Evolutionary conservation across 2,113 vertebrate genomes (phyloP), one percentile per base, ranked within the genome.

Genomic region (Poeciliopsis occidentalis): DNA sequence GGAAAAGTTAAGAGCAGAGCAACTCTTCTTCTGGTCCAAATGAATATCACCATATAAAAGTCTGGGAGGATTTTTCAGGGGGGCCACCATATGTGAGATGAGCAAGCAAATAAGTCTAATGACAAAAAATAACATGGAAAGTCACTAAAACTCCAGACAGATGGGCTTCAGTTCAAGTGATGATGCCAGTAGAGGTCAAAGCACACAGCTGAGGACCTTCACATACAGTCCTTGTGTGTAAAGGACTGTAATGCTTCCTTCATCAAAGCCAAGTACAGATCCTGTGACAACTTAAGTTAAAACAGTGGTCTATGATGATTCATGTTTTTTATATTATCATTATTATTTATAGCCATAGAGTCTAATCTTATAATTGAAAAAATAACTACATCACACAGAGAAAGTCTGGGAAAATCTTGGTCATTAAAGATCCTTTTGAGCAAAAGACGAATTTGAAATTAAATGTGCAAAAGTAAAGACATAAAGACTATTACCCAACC

Each of bases 61-160:
- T 54, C 8, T 8, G 22, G 51, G 3, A 24, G 51, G 51, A 7
- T 54, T 8, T 24, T 54, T 54, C 51, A 54, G 8, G 51, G 51
- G 22, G 19, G n/a, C 51, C 51, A 39, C 22, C 22, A n/a, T 8
- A 13, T 76, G 83, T 94, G 90, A 95, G 95, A 94, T 94, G 94
- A 94, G 54, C 84, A 89, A 76, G 75, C 72, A 94, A 94, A 60
- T 83, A 93, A 90, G 91, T 92, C 91, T 77, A 78, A 90, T 78
- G 63, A 82, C 89, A 91, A 88, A 82, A 37, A 92, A 85, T 87
- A 78, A 79, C 71, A 68, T 57, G 32, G 27, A 85, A 86, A 82
- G 29, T 76, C 79, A 79, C 76, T 10, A 54, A 54, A 54, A 54
- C 15, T 76, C 69, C 77, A 78, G 82, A 82, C 71, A 84, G 83